Evolutionary conservation across 2,888 invertebrate species (phyloP).

Genomic region (Bellardia pandia): DNA sequence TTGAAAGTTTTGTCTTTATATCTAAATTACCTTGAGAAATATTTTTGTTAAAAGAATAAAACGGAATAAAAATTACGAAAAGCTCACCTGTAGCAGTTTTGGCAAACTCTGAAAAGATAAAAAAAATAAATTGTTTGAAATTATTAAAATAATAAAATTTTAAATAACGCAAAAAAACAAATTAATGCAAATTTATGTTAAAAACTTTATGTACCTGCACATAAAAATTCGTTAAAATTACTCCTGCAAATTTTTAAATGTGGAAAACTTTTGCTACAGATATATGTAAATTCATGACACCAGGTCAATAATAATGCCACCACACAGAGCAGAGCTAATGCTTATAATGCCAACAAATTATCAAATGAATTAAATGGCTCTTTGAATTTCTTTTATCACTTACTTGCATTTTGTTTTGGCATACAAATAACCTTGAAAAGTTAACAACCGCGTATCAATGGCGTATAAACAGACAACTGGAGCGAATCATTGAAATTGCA

Average conservation of each 20-base stretch:
- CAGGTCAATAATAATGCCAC: no score
- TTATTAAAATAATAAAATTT: no score
- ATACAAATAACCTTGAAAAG: slow-evolving; percentile 66
- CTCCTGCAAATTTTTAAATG: background rate
- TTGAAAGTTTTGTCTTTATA: no score
- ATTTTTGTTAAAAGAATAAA: no score
- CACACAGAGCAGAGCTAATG: no score
- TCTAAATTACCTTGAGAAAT: no score
- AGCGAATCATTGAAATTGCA: slow-evolving; percentile 36
- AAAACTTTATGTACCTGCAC: background rate
- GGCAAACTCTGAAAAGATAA: no score
- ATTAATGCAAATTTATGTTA: background rate
- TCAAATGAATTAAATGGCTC: background rate
- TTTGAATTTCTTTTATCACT: background rate
- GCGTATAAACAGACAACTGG: slow-evolving; percentile 4
- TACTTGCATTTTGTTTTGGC: slow-evolving; percentile 19
- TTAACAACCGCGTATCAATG: slow-evolving; percentile 45
- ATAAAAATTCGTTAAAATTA: background rate
- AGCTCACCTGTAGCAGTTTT: no score
- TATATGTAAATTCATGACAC: no score
- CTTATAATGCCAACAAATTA: no score
- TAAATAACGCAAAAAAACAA: background rate
- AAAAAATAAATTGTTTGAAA: no score
- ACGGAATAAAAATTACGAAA: no score
- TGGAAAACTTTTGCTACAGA: background rate